Conservation (phyloP, 2,888 invertebrate species). For the Trisateles emortualis region DNA sequence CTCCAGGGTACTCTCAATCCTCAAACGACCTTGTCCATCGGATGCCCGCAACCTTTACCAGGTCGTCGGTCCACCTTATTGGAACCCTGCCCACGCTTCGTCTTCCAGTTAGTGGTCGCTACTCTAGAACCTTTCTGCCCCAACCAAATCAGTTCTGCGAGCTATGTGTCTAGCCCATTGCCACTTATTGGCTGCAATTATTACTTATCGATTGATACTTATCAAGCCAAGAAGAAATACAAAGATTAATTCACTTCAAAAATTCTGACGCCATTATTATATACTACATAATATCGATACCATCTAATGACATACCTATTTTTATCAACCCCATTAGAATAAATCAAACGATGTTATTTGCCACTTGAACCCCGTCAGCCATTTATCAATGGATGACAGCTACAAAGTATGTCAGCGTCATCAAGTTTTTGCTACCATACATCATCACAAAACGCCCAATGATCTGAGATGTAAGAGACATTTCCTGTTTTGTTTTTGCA, state of each 20-base stretch:
- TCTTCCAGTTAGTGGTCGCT: no score
- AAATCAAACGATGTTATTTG: constrained; percentile 67
- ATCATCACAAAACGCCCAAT: constrained; percentile 74
- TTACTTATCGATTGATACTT: no score
- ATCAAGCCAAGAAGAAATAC: no score
- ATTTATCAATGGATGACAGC: constrained; percentile 70
- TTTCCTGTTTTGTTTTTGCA: constrained; percentile 47
- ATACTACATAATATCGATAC: neutral
- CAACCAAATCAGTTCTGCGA: no score
- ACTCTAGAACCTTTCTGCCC: no score
- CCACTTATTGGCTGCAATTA: no score
- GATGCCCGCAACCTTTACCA: no score
- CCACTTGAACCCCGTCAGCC: constrained; percentile 58
- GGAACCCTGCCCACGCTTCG: no score
- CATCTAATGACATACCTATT: constrained; percentile 27
- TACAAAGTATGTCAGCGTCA: constrained; percentile 56
- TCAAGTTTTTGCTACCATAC: constrained; percentile 63
- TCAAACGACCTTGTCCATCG: no score
- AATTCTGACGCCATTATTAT: neutral
- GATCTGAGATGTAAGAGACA: constrained; percentile 41
- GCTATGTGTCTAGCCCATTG: no score
- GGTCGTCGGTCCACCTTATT: no score
- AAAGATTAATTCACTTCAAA: neutral
- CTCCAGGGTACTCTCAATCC: no score
- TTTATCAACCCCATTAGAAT: constrained; percentile 40